Percentiles rank a stretch among this genome's conserved stretches.
These are phyloP conservation scores for Hedya salicella DNA, from an alignment of 2,888 invertebrate genomes.

Conservation along the genomic window DNA sequence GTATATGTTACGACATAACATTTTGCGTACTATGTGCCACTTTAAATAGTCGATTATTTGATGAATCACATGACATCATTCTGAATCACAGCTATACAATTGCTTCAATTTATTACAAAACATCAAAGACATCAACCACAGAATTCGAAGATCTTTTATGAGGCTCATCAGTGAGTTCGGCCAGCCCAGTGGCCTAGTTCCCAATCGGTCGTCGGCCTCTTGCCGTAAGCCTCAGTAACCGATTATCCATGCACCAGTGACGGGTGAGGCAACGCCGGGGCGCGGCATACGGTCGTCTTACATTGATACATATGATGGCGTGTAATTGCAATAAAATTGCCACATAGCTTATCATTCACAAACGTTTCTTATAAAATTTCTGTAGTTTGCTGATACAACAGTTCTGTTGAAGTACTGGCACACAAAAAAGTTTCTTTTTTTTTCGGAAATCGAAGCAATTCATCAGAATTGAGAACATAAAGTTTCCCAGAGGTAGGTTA, in stretches of 20 bases:
- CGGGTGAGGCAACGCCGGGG: constrained; percentile 31
- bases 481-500: no score
- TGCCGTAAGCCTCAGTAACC: constrained; percentile 30
- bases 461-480: no score
- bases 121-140: background rate
- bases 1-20: no score
- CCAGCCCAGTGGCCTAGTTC: constrained; percentile 29
- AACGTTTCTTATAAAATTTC: no score
- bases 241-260: constrained; percentile 36
- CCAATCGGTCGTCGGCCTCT: constrained; percentile 19
- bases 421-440: no score
- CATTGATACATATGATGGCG: constrained; percentile 5
- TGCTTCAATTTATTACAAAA: constrained; percentile 12
- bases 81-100: background rate
- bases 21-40: no score
- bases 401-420: no score
- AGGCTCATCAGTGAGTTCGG: constrained; percentile 11
- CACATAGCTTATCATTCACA: background rate
- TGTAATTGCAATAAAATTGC: constrained; percentile 5
- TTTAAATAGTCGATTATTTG: no score
- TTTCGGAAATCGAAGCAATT: no score
- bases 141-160: constrained; percentile 6
- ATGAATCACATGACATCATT: no score
- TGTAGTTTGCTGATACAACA: no score
- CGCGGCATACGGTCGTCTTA: background rate